These are phyloP conservation scores for Spodoptera picta DNA, from an alignment of 2,888 invertebrate species.

Conservation along the genomic window DNA sequence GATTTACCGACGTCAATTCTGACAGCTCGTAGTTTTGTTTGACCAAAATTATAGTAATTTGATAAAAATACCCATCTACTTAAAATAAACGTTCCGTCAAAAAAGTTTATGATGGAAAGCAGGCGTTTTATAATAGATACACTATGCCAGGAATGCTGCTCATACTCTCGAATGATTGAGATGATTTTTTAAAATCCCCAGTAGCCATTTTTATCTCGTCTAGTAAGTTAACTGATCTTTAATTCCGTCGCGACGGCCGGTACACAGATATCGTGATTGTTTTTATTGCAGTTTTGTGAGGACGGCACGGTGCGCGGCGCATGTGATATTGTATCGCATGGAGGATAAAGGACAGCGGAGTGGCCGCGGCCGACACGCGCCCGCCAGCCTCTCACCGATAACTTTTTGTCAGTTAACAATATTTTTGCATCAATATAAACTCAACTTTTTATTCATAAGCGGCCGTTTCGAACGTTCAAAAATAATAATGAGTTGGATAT, in stretches of 20 bases:
- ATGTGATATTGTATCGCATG: constrained; percentile 65
- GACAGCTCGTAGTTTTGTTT: constrained; percentile 87
- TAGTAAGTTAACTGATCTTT: constrained; percentile 55
- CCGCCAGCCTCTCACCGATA: constrained; percentile 59
- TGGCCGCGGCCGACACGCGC: constrained; percentile 46
- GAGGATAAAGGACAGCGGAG: constrained; percentile 55
- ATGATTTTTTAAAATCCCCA: constrained; percentile 60
- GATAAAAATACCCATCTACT: constrained; percentile 85
- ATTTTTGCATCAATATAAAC: constrained; percentile 85
- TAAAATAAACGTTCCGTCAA: constrained; percentile 80
- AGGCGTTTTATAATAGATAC: constrained; percentile 74
- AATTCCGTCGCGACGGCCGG: constrained; percentile 46
- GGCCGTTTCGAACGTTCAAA: constrained; percentile 78
- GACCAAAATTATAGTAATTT: constrained; percentile 88
- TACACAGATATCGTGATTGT: constrained; percentile 55
- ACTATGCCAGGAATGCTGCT: constrained; percentile 76
- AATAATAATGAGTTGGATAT: constrained; percentile 85
- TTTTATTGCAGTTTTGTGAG: constrained; percentile 57
- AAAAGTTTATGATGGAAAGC: constrained; percentile 70
- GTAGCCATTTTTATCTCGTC: constrained; percentile 57
- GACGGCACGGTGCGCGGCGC: constrained; percentile 55
- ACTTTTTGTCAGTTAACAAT: constrained; percentile 77
- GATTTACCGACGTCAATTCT: constrained; percentile 87
- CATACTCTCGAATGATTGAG: constrained; percentile 53
- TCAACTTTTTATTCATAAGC: constrained; percentile 84